A percentile compares a stretch with the other conserved stretches of the same genome.
These are phyloP conservation scores for Trachythela sp. DNA, from an alignment of 64 coral and sea anemone species.

Conservation along the genomic window DNA sequence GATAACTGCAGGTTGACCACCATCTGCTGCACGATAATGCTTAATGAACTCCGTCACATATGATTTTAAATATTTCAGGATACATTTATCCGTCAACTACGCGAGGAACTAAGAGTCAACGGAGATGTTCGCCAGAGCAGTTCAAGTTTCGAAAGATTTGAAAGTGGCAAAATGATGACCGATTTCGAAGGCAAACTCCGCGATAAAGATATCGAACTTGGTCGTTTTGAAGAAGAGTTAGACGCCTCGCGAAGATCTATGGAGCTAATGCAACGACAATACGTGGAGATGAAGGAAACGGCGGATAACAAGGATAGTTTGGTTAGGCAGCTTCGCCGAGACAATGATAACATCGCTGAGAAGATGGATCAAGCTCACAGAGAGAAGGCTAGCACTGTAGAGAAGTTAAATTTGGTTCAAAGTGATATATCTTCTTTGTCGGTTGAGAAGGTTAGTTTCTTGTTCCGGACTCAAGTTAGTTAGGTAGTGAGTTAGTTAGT, in stretches of 20 bases:
- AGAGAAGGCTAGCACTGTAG: neutral
- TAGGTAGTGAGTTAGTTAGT: too few relatives aligned
- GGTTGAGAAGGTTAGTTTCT: neutral
- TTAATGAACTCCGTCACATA: too few relatives aligned
- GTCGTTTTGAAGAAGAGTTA: neutral
- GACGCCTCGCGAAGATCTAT: neutral
- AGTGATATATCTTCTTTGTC: neutral
- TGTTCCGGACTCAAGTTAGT: too few relatives aligned
- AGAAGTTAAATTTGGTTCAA: neutral
- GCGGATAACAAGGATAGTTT: neutral
- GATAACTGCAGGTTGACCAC: too few relatives aligned
- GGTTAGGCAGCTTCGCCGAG: neutral
- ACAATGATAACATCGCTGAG: neutral
- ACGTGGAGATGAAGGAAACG: neutral
- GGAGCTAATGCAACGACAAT: neutral
- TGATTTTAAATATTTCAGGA: neutral
- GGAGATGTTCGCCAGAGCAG: neutral
- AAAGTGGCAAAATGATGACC: neutral
- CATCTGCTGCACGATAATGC: too few relatives aligned
- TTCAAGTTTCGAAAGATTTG: neutral
- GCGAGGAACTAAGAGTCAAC: neutral
- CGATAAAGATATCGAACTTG: neutral
- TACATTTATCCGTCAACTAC: neutral
- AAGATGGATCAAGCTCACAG: neutral
- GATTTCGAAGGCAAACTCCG: neutral